Percentiles rank a stretch among this genome's conserved stretches.
Evolutionary conservation across 2,113 vertebrate genomes (phyloP).

Genomic region (Hyaena hyaena): DNA sequence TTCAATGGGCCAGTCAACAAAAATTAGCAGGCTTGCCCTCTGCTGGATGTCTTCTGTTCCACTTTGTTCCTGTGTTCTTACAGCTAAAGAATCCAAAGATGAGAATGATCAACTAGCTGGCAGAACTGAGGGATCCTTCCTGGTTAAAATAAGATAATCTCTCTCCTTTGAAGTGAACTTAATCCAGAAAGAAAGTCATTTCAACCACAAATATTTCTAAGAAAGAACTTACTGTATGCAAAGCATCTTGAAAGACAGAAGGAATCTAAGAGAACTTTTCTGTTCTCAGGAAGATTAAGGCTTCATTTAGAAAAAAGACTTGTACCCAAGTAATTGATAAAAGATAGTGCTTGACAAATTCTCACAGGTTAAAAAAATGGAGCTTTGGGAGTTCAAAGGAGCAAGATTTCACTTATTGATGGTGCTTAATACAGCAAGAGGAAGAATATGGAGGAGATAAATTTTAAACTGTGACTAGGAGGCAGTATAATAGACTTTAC

Average conservation of each 20-base stretch:
- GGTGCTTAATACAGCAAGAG: background rate
- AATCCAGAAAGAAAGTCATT: background rate
- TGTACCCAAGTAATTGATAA: background rate
- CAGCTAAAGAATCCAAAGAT: background rate
- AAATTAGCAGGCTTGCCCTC: conserved; percentile 56
- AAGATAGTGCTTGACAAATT: background rate
- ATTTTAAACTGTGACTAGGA: background rate
- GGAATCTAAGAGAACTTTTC: background rate
- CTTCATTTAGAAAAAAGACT: background rate
- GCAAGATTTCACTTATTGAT: background rate
- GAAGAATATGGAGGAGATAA: background rate
- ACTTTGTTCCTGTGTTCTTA: conserved; percentile 25
- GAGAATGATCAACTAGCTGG: background rate
- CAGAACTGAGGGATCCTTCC: background rate
- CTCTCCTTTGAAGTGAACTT: background rate
- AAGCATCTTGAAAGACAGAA: background rate
- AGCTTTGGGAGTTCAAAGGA: background rate
- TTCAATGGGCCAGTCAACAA: conserved; percentile 65
- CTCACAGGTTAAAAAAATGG: background rate
- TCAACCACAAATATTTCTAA: conserved; percentile 12
- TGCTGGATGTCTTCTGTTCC: background rate
- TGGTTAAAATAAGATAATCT: background rate
- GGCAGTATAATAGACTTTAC: background rate
- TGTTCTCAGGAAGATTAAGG: background rate
- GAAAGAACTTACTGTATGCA: background rate